Conservation (phyloP, 1,140 invertebrate genomes). For the Drosophila nigromelanica region DNA sequence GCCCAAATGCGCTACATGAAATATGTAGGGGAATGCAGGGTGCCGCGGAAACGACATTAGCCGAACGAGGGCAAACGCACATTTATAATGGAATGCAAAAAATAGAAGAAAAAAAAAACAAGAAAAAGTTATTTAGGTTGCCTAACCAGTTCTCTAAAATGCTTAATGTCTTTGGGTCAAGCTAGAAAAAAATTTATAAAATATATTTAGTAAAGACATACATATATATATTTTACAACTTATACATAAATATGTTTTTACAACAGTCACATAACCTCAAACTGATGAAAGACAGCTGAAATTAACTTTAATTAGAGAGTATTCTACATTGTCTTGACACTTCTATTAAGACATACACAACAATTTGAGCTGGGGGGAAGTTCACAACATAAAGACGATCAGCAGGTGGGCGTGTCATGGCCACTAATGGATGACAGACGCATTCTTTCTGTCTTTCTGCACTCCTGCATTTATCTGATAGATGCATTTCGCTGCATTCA, state of each 20-base stretch:
- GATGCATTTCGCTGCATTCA: constrained; percentile 3
- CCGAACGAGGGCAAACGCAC: constrained; percentile 10
- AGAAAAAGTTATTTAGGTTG: neutral
- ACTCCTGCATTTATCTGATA: constrained; percentile 11
- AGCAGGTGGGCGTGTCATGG: too few species aligned
- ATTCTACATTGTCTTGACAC: too few species aligned
- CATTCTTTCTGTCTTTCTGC: constrained; percentile 2
- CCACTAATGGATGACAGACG: constrained; percentile 32
- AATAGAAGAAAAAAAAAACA: constrained; percentile 2
- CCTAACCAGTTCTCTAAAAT: constrained; percentile 24
- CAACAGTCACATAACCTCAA: neutral
- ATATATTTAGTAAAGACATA: neutral
- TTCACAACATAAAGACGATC: too few species aligned
- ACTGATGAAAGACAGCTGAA: neutral
- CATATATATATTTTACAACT: too few species aligned
- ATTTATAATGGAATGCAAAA: constrained; percentile 33
- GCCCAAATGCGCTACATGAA: constrained; percentile 4
- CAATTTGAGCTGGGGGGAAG: too few species aligned
- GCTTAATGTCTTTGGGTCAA: constrained; percentile 25
- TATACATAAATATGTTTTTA: neutral
- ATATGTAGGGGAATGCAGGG: neutral
- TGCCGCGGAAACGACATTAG: neutral
- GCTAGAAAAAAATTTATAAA: neutral
- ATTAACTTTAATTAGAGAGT: neutral
- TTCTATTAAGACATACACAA: too few species aligned